phyloP scores from a whole-genome alignment of 2,797 vertebrate genomes.

The Petrocephalus schoutedeni region DNA sequence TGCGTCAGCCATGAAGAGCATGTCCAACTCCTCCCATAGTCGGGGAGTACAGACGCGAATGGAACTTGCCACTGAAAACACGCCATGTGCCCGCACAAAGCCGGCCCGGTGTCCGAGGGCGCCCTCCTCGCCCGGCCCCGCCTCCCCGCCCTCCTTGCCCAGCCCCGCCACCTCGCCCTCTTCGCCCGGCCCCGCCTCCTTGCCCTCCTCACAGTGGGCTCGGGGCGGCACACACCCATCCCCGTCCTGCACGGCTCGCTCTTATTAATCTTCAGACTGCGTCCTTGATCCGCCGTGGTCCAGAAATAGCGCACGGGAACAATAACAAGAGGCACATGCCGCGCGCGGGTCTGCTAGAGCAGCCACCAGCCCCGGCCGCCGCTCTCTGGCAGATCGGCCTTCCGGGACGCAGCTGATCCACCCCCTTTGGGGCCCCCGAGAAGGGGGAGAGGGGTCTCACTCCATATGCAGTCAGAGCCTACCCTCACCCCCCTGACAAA shows the following conservation, averaged over 20 bases:
- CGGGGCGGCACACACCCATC: neutral
- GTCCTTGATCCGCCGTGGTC: neutral
- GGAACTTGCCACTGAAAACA: neutral
- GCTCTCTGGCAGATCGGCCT: neutral
- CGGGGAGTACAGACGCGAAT: neutral
- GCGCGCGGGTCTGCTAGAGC: neutral
- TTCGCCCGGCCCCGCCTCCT: too few species aligned
- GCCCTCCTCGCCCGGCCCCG: neutral
- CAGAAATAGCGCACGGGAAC: conserved; percentile 7
- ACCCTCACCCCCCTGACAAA: neutral
- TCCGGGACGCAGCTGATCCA: neutral
- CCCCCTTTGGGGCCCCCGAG: neutral
- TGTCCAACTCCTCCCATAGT: neutral
- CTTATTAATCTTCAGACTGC: conserved; percentile 5
- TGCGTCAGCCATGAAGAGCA: neutral
- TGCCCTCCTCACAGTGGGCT: neutral
- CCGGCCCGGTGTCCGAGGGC: neutral
- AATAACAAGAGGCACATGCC: neutral
- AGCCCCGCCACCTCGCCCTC: neutral
- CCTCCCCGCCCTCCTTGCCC: neutral
- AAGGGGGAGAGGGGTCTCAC: neutral
- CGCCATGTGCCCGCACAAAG: neutral
- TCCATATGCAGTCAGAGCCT: conserved; percentile 13
- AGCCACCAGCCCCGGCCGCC: neutral
- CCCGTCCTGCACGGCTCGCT: neutral